Evolutionary conservation across 2,797 vertebrate species (phyloP).

Genomic region (Pangasius sanitwongsei): DNA sequence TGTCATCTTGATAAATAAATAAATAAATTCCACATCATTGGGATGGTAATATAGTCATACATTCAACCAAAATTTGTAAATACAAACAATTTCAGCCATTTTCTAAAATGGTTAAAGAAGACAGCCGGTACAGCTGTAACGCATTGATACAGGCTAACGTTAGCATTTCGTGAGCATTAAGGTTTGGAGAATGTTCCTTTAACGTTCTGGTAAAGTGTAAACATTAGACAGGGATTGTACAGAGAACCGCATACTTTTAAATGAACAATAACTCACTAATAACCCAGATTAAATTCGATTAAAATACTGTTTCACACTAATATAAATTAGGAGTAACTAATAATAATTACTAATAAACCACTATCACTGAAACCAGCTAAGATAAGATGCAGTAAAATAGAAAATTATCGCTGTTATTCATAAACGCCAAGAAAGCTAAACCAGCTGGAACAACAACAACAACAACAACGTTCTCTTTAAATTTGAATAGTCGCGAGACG

Average conservation of each 20-base stretch:
- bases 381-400: neutral
- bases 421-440: neutral
- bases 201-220: neutral
- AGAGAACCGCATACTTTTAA: neutral
- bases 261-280: neutral
- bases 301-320: neutral
- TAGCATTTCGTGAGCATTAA: neutral
- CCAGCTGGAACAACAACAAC: no score
- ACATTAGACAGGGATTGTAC: neutral
- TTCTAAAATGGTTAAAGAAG: neutral
- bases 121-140: neutral
- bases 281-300: neutral
- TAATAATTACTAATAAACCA: neutral
- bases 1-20: neutral
- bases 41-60: no score
- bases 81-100: neutral
- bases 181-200: neutral
- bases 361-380: neutral
- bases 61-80: no score
- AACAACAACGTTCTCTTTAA: no score
- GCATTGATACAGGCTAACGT: neutral
- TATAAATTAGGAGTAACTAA: neutral
- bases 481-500: no score
- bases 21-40: neutral
- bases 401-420: neutral